phyloP scores from a whole-genome alignment of 1,140 invertebrate genomes.

The Helicoverpa armigera region DNA sequence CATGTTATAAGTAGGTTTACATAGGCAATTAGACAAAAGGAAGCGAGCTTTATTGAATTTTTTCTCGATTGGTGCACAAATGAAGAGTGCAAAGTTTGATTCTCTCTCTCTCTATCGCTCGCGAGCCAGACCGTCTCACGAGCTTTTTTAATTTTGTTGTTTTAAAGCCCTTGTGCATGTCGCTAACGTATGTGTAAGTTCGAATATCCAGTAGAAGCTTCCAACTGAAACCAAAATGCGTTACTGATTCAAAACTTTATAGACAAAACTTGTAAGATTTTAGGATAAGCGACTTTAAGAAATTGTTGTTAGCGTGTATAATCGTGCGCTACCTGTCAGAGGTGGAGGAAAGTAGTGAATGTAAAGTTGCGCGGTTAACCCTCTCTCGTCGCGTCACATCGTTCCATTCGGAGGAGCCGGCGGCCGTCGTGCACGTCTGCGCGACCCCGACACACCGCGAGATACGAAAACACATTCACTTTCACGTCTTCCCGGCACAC shows the following conservation, averaged over 20 bases:
- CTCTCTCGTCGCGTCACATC: slow-evolving; percentile 62
- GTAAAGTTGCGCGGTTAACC: slow-evolving; percentile 76
- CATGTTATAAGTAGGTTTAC: slow-evolving; percentile 75
- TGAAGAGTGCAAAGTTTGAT: slow-evolving; percentile 77
- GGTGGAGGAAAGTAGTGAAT: slow-evolving; percentile 67
- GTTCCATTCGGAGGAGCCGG: slow-evolving; percentile 49
- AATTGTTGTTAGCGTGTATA: slow-evolving; percentile 57
- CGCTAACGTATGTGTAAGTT: slow-evolving; percentile 46
- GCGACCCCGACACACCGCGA: slow-evolving; percentile 55
- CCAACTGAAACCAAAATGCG: slow-evolving; percentile 55
- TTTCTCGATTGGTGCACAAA: slow-evolving; percentile 84
- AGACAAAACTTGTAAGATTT: slow-evolving; percentile 46
- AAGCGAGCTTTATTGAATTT: slow-evolving; percentile 85
- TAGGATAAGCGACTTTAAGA: slow-evolving; percentile 56
- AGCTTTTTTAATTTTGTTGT: slow-evolving; percentile 76
- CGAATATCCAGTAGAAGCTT: slow-evolving; percentile 50
- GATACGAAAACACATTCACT: slow-evolving; percentile 64
- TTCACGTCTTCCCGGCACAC: slow-evolving; percentile 68
- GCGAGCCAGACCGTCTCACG: slow-evolving; percentile 59
- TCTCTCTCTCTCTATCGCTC: slow-evolving; percentile 74
- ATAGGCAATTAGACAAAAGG: slow-evolving; percentile 84
- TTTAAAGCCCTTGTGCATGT: slow-evolving; percentile 54
- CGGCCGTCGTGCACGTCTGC: slow-evolving; percentile 57
- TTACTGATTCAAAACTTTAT: slow-evolving; percentile 72
- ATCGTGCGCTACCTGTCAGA: slow-evolving; percentile 62